Evolutionary conservation across 2,888 invertebrate species (phyloP), one percentile per base, ranked within the genome.

Genomic region (Meliscaeva auricollis): DNA sequence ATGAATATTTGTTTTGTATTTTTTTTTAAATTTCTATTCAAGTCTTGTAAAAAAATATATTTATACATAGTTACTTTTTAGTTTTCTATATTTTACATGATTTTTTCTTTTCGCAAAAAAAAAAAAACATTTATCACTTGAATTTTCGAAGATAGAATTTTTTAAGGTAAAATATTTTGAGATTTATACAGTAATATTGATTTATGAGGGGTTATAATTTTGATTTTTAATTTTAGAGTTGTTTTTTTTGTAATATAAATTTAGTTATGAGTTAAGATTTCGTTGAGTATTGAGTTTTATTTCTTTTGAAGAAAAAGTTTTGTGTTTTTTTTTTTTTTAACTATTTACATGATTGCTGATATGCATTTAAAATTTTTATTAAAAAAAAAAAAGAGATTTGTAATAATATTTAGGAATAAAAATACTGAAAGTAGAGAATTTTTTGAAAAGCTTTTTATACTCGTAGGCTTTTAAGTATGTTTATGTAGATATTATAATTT

Each of bases 1-100:
- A 52, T 54, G 20, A 54, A 44, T 41, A 3, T 38, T 11, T 38
- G 38, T 38, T 38, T 38, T 38, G 2, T 38, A 6, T 69, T 41
- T 70, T 69, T 6, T 64, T 78, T 72, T 64, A 74, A 75, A 82
- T 84, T 87, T 87, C 85, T 58, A 54, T 79, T 73, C 77, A 79
- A 84, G 74, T 81, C 76, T 70, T 87, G 76, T 78, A 87, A 74
- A 80, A 87, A 87, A 69, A 87, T 77, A 81, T 80, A 84, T 76
- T 75, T 72, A 76, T 84, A 76, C 64, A 54, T 80, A 84, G 75
- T 82, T 73, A 46, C 20, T 48, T 68, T 30, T 56, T 30, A 46
- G 30, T 58, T 38, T 26, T 64, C n/a, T 54, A 20, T 72, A 58
- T 56, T 72, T 75, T 41, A 75, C 58, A 75, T 68, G 41, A 46